phyloP scores from a whole-genome alignment of 2,113 vertebrate species.

The Atlantisia rogersi region DNA sequence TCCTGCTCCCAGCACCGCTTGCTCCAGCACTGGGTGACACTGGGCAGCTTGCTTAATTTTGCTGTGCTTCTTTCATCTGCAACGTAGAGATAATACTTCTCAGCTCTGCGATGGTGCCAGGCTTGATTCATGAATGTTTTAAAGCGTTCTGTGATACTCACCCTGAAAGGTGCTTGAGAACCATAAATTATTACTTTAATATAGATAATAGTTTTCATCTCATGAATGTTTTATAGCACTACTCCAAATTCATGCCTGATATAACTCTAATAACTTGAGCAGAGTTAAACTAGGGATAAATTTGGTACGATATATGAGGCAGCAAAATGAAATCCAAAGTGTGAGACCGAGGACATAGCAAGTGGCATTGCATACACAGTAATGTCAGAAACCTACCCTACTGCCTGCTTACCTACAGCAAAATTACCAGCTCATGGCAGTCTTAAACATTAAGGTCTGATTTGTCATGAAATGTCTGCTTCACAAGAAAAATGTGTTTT shows the following conservation, averaged over 20 bases:
- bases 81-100: neutral
- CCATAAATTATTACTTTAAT: conserved; percentile 61
- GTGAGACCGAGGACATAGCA: neutral
- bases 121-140: conserved; percentile 42
- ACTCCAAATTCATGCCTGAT: conserved; percentile 38
- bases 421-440: neutral
- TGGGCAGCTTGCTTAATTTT: neutral
- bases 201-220: conserved; percentile 52
- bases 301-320: neutral
- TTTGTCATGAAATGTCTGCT: neutral
- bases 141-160: conserved; percentile 14
- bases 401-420: neutral
- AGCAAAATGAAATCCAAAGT: neutral
- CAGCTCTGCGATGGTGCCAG: neutral
- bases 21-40: neutral
- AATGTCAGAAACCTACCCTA: neutral
- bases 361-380: neutral
- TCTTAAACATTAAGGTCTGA: neutral
- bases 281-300: conserved; percentile 9
- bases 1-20: neutral
- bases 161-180: conserved; percentile 37
- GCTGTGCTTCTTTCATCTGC: neutral
- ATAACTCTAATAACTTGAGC: conserved; percentile 30
- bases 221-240: conserved; percentile 46
- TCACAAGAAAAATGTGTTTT: rapidly evolving